A percentile compares a stretch with the other conserved stretches of the same genome.
These are phyloP conservation scores for Maniola hyperantus DNA, from an alignment of 2,888 invertebrate species.

Conservation along the genomic window DNA sequence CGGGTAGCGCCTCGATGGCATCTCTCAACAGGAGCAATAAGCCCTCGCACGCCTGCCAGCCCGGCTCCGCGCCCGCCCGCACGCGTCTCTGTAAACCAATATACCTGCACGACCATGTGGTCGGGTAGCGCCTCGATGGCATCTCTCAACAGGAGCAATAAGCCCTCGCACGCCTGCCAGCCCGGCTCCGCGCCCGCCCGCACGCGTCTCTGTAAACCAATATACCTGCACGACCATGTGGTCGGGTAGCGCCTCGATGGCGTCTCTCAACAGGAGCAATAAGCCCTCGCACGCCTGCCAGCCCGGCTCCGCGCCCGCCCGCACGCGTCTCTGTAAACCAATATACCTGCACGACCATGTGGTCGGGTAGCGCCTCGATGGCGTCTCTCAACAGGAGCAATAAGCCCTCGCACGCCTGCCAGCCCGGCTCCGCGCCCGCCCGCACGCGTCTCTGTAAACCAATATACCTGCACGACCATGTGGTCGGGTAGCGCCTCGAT, in stretches of 20 bases:
- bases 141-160: conserved; percentile 86
- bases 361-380: conserved; percentile 86
- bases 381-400: conserved; percentile 86
- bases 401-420: conserved; percentile 84
- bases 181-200: conserved; percentile 74
- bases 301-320: conserved; percentile 73
- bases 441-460: conserved; percentile 53
- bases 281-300: conserved; percentile 85
- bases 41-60: conserved; percentile 83
- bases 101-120: conserved; percentile 74
- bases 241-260: conserved; percentile 86
- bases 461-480: conserved; percentile 68
- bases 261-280: conserved; percentile 85
- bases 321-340: conserved; percentile 50
- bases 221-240: conserved; percentile 74
- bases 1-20: conserved; percentile 86
- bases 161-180: conserved; percentile 83
- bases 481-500: conserved; percentile 86
- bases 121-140: conserved; percentile 87
- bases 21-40: conserved; percentile 86
- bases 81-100: conserved; percentile 46
- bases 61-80: conserved; percentile 72
- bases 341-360: conserved; percentile 70
- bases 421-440: conserved; percentile 75
- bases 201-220: conserved; percentile 46